These are phyloP conservation scores for Lipotes vexillifer DNA, from an alignment of 2,113 vertebrate genomes.

Conservation along the genomic window DNA sequence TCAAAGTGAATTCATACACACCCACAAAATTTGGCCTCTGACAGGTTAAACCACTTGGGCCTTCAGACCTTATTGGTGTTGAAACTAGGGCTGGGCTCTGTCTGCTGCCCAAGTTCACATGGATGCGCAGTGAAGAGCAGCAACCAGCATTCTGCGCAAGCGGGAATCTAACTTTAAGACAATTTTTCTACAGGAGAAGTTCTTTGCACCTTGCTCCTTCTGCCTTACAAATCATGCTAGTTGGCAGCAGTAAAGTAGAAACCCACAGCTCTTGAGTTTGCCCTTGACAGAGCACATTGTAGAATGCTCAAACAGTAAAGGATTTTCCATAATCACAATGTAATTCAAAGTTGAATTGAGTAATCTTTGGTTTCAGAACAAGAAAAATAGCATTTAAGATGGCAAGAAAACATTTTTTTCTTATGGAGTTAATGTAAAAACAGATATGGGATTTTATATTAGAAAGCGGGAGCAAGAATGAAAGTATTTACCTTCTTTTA, in stretches of 20 bases:
- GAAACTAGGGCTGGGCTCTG: not conserved
- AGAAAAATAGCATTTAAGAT: not conserved
- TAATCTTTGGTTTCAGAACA: not conserved
- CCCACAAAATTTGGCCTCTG: not conserved
- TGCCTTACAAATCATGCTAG: not conserved
- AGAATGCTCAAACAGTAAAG: not conserved
- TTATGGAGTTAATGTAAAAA: not conserved
- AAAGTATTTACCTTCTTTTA: not conserved
- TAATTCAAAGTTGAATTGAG: not conserved
- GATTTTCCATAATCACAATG: not conserved
- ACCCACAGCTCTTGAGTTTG: not conserved
- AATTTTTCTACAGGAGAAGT: not conserved
- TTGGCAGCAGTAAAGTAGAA: not conserved
- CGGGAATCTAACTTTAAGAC: not conserved
- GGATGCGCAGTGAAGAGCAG: not conserved
- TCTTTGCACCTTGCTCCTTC: not conserved
- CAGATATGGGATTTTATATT: not conserved
- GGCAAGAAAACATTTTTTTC: not conserved
- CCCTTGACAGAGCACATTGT: not conserved
- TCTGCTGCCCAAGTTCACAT: not conserved
- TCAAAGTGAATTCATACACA: slow-evolving; percentile 18
- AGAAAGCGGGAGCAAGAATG: not conserved
- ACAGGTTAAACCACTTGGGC: not conserved
- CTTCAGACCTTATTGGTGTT: not conserved
- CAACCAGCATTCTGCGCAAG: not conserved